phyloP scores from a whole-genome alignment of 2,113 vertebrate species.

The Cavia aperea region DNA sequence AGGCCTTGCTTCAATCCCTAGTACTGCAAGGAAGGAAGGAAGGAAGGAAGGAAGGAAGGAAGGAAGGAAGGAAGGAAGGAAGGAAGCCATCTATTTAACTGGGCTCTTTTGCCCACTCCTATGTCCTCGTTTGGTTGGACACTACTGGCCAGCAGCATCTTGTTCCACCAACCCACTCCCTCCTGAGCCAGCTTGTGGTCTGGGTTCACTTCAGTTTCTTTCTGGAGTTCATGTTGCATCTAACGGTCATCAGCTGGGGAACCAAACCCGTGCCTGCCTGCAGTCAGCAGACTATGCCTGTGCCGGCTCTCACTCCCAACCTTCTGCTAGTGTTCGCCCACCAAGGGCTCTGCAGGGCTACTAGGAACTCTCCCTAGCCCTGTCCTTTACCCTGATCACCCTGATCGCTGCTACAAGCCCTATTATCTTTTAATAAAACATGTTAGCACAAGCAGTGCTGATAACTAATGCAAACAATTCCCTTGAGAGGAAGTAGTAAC shows the following conservation, averaged over 20 bases:
- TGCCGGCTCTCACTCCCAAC: neutral
- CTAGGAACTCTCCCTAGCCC: neutral
- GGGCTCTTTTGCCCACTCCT: neutral
- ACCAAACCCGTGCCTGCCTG: neutral
- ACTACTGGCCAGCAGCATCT: accelerated
- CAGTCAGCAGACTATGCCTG: neutral
- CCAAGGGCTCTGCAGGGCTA: neutral
- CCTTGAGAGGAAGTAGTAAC: neutral
- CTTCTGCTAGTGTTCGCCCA: neutral
- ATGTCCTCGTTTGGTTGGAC: neutral
- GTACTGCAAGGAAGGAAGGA: neutral
- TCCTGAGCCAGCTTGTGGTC: neutral
- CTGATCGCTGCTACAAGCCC: accelerated
- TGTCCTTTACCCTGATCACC: accelerated
- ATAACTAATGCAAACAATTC: neutral
- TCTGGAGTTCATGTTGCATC: neutral
- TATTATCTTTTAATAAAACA: neutral
- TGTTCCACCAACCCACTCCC: neutral
- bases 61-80: neutral
- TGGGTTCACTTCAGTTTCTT: neutral
- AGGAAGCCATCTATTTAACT: neutral
- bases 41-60: neutral
- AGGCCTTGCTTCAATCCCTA: neutral
- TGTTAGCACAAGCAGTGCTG: neutral
- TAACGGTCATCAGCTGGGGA: neutral